A percentile compares a stretch with the other conserved stretches of the same genome.
These are phyloP conservation scores for Trematomus loennbergii DNA, from an alignment of 2,113 vertebrate species.

Conservation along the genomic window DNA sequence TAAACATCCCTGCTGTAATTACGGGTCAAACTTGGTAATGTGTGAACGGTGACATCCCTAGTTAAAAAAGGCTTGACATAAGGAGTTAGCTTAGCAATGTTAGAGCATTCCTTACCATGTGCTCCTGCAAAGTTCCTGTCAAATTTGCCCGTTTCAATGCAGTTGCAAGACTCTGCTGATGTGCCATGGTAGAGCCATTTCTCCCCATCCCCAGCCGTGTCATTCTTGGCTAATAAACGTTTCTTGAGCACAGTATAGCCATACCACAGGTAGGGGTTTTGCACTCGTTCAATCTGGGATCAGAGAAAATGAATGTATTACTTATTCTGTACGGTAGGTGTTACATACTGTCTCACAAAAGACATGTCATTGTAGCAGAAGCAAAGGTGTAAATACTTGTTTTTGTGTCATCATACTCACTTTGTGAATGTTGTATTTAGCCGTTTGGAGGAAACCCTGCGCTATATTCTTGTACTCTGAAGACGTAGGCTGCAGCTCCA, in stretches of 20 bases:
- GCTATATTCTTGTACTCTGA: conserved; percentile 17
- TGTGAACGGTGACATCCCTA: too few relatives aligned
- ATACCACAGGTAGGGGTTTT: conserved; percentile 68
- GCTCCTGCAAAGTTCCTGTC: conserved; percentile 68
- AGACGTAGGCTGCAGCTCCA: conserved; percentile 33
- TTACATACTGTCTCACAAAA: neutral
- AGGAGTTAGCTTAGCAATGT: too few relatives aligned
- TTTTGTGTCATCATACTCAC: conserved; percentile 24
- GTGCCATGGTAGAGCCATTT: conserved; percentile 76
- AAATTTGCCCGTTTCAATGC: conserved; percentile 72
- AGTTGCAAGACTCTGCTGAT: conserved; percentile 19
- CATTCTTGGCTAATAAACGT: conserved; percentile 67
- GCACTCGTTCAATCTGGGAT: conserved; percentile 78
- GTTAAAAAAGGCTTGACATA: too few relatives aligned
- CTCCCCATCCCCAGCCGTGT: conserved; percentile 36
- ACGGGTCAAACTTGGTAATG: too few relatives aligned
- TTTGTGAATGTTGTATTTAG: conserved; percentile 51
- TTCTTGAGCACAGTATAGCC: conserved; percentile 53
- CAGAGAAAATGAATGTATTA: neutral
- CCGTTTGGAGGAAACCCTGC: conserved; percentile 40
- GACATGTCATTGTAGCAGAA: too few relatives aligned
- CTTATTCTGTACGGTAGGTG: neutral
- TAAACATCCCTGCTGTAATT: too few relatives aligned
- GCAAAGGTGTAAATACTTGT: too few relatives aligned
- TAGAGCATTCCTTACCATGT: conserved; percentile 60